phyloP scores from a whole-genome alignment of 2,113 vertebrate species.

The Hirundichthys speculiger region DNA sequence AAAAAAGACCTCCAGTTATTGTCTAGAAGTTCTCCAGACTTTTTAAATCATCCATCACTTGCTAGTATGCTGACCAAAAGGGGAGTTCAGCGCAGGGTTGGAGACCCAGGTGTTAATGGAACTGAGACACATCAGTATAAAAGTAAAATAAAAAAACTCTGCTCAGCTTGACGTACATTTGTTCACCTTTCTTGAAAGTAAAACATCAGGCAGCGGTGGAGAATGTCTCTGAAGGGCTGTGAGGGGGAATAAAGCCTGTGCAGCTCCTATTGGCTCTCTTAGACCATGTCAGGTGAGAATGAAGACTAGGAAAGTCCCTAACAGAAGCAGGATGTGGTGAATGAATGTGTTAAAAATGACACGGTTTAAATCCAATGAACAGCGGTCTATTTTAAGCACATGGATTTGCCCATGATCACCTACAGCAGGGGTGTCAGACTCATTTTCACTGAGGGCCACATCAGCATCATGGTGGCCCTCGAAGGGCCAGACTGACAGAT shows the following conservation, averaged over 20 bases:
- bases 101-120: slow-evolving; percentile 29
- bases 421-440: too few species aligned
- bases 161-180: slow-evolving; percentile 58
- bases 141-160: slow-evolving; percentile 51
- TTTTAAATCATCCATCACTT: slow-evolving; percentile 41
- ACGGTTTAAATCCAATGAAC: not conserved
- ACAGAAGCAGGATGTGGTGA: not conserved
- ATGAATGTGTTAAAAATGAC: not conserved
- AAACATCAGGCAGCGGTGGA: slow-evolving; percentile 26
- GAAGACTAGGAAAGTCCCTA: not conserved
- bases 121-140: slow-evolving; percentile 38
- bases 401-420: too few species aligned
- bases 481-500: too few species aligned
- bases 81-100: slow-evolving; percentile 7
- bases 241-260: not conserved
- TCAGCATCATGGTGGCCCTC: too few species aligned
- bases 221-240: slow-evolving; percentile 13
- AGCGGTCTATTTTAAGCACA: not conserved
- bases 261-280: not conserved
- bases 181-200: slow-evolving; percentile 41
- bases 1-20: slow-evolving; percentile 55
- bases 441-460: too few species aligned
- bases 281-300: not conserved
- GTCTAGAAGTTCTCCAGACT: slow-evolving; percentile 32
- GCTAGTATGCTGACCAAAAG: too few species aligned